Conservation (phyloP, 2,797 vertebrate species). For the Hipposideros larvatus region DNA sequence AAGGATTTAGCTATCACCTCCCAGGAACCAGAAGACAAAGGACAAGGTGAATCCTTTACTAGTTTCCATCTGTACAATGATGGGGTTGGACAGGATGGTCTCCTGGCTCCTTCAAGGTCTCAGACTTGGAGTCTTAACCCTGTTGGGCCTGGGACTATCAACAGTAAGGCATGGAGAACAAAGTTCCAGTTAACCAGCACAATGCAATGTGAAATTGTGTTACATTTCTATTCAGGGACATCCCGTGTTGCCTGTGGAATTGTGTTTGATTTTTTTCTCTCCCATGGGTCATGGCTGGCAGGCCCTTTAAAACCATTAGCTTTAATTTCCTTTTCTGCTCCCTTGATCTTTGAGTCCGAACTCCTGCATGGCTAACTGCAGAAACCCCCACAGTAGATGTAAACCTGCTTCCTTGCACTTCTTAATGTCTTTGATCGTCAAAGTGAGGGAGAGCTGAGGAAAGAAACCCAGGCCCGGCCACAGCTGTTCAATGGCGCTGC, state of each 20-base stretch:
- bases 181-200: neutral
- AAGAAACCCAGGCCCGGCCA: fast-evolving
- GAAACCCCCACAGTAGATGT: neutral
- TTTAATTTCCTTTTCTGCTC: constrained; percentile 38
- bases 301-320: constrained; percentile 57
- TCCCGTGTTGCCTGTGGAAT: neutral
- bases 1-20: neutral
- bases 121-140: neutral
- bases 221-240: constrained; percentile 15
- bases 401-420: neutral
- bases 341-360: constrained; percentile 54
- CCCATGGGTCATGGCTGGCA: constrained; percentile 16
- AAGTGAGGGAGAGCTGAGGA: neutral
- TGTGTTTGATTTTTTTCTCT: neutral
- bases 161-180: neutral
- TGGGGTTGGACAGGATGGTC: neutral
- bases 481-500: neutral
- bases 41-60: neutral
- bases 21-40: neutral
- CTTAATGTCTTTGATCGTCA: neutral
- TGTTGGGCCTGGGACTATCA: neutral
- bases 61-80: neutral
- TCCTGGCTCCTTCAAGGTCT: neutral
- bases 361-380: neutral
- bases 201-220: neutral